phyloP scores from a whole-genome alignment of 2,888 invertebrate species.

The Eupithecia exiguata region DNA sequence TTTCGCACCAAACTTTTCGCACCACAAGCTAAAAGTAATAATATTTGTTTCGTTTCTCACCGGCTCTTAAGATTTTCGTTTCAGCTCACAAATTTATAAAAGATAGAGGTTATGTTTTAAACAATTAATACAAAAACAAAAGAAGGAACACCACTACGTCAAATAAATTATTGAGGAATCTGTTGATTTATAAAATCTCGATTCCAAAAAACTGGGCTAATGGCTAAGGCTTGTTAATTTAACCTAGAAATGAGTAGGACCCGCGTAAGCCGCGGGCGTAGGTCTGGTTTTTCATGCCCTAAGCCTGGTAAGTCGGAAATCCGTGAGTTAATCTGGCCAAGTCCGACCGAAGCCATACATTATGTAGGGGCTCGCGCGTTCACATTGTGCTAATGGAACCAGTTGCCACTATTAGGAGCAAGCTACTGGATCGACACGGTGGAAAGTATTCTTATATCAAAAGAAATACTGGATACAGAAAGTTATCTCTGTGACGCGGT shows the following conservation, averaged over 20 bases:
- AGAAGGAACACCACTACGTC: not conserved
- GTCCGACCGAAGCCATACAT: constrained; percentile 36
- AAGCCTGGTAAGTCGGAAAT: constrained; percentile 35
- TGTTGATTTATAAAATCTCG: not conserved
- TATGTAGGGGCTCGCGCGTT: constrained; percentile 35
- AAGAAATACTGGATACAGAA: not conserved
- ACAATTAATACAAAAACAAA: too few relatives aligned
- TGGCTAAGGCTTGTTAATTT: constrained; percentile 10
- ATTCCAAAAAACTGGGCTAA: not conserved
- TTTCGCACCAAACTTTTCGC: too few relatives aligned
- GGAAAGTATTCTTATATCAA: not conserved
- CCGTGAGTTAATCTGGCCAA: constrained; percentile 36
- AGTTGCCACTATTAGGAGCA: constrained; percentile 6
- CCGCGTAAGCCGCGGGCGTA: constrained; percentile 21
- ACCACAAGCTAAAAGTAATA: too few relatives aligned
- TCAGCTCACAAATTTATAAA: too few relatives aligned
- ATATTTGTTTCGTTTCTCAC: too few relatives aligned
- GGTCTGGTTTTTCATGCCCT: constrained; percentile 32
- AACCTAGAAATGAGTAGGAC: constrained; percentile 13
- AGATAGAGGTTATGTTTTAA: too few relatives aligned
- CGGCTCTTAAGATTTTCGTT: too few relatives aligned
- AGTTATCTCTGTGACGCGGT: too few relatives aligned
- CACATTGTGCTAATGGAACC: constrained; percentile 44
- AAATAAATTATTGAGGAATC: not conserved
- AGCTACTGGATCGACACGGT: not conserved